A percentile compares a stretch with the other conserved stretches of the same genome.
phyloP scores from a whole-genome alignment of 2,888 invertebrate species.

The Drosophila pseudotalamancana region DNA sequence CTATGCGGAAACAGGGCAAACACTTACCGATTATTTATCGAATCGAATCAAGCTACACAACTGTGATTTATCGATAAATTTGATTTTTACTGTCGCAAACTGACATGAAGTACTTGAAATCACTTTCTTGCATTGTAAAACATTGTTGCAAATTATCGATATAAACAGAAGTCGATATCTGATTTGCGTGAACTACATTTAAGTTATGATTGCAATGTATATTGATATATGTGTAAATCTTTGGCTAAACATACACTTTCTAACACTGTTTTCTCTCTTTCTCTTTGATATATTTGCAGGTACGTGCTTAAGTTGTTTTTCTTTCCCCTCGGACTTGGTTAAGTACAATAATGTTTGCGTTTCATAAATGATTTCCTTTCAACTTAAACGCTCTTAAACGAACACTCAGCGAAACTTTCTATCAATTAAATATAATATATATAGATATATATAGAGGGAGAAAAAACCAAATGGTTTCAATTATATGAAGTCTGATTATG shows the following conservation, averaged over 20 bases:
- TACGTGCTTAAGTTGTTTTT: slow-evolving; percentile 39
- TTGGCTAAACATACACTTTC: slow-evolving; percentile 16
- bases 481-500: slow-evolving; percentile 6
- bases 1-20: too few species aligned
- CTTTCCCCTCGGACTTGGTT: slow-evolving; percentile 5
- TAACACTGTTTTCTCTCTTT: neutral
- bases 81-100: too few species aligned
- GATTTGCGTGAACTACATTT: neutral
- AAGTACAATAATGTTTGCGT: slow-evolving; percentile 36
- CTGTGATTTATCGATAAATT: slow-evolving; percentile 16
- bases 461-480: neutral
- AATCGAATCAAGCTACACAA: too few species aligned
- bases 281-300: slow-evolving; percentile 45
- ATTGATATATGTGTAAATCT: slow-evolving; percentile 12
- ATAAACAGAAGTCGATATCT: too few species aligned
- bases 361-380: slow-evolving; percentile 59
- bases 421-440: slow-evolving; percentile 21
- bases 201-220: neutral
- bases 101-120: too few species aligned
- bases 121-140: too few species aligned
- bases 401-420: neutral
- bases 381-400: slow-evolving; percentile 32
- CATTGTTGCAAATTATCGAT: too few species aligned
- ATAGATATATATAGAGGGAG: neutral
- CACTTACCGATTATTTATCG: too few species aligned